Evolutionary conservation across 2,888 invertebrate genomes (phyloP), one percentile per base, ranked within the genome.

Genomic region (Ophioninae sp.): DNA sequence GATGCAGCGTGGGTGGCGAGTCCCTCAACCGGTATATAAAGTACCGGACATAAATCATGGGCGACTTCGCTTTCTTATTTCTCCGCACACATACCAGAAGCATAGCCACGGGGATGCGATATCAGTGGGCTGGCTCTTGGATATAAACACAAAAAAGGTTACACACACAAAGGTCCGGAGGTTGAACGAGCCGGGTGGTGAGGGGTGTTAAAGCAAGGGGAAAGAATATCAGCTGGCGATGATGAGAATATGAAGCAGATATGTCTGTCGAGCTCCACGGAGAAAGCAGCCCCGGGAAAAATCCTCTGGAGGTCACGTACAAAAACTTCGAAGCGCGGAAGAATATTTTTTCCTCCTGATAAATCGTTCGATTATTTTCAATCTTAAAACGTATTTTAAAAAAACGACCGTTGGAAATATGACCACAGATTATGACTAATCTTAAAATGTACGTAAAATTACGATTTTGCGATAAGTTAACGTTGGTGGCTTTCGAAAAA

Each of bases 21-120:
- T 78, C 74, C 44, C 30, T 74, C 41, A 64, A 65, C 50, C 30
- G 37, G 74, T 70, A 68, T 69, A 83, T 74, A 77, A 81, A 85
- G 83, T 85, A 69, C 81, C 73, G 56, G 75, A 68, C 77, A 85
- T 88, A 88, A 89, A 89, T 89, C 88, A 86, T 85, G 85, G 80
- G 84, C 76, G 86, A 82, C 87, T 88, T 83, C 74, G 78, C 81
- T 83, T 83, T 85, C 85, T 79, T 85, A 84, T 76, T 73, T n/a
- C 72, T 59, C 70, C 67, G 41, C 61, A 57, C 65, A 69, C 50
- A 50, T 50, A 61, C 37, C n/a, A 59, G 44, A 30, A 23, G 59
- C 61, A 56, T 70, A 80, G 68, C 41, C 72, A 21, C 37, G 21
- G 39, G 21, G 65, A 10, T 30, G n/a, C 62, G 30, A 61, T 67